A percentile compares a stretch with the other conserved stretches of the same genome.
Evolutionary conservation across 2,888 invertebrate genomes (phyloP).

Genomic region (Notocelia uddmanniana): DNA sequence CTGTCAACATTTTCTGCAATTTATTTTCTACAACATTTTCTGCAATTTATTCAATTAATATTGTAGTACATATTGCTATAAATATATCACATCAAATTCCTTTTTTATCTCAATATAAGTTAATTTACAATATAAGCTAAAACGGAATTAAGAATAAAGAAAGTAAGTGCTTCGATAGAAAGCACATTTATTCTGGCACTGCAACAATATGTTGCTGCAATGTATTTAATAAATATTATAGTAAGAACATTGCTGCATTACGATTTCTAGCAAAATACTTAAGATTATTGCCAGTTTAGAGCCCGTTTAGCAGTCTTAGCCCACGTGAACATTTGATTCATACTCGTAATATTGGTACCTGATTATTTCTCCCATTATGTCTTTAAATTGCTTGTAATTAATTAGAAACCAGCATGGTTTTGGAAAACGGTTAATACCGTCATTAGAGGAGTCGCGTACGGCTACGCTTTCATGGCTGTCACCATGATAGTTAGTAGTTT

Average conservation of each 20-base stretch:
- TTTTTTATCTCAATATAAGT: no score
- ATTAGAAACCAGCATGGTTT: constrained; percentile 45
- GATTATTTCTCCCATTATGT: constrained; percentile 1
- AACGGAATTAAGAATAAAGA: not conserved
- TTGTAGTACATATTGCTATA: no score
- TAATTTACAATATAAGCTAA: not conserved
- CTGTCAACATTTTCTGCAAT: no score
- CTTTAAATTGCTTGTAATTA: constrained; percentile 48
- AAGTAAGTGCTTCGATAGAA: not conserved
- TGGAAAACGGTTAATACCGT: constrained; percentile 29
- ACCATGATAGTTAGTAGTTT: constrained; percentile 39
- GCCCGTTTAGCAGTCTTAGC: no score
- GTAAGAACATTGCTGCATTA: not conserved
- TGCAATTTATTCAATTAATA: no score
- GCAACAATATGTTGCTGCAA: not conserved
- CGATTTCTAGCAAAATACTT: constrained; percentile 1
- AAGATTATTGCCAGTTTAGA: not conserved
- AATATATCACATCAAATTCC: no score
- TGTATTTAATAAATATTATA: not conserved
- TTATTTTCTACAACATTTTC: no score
- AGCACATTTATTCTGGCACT: not conserved
- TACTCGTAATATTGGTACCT: not conserved
- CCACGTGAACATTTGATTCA: not conserved
- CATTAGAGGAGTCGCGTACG: constrained; percentile 45
- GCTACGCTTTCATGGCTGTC: constrained; percentile 55